A percentile compares a stretch with the other conserved stretches of the same genome.
phyloP scores from a whole-genome alignment of 2,797 vertebrate species.

The Masticophis lateralis region DNA sequence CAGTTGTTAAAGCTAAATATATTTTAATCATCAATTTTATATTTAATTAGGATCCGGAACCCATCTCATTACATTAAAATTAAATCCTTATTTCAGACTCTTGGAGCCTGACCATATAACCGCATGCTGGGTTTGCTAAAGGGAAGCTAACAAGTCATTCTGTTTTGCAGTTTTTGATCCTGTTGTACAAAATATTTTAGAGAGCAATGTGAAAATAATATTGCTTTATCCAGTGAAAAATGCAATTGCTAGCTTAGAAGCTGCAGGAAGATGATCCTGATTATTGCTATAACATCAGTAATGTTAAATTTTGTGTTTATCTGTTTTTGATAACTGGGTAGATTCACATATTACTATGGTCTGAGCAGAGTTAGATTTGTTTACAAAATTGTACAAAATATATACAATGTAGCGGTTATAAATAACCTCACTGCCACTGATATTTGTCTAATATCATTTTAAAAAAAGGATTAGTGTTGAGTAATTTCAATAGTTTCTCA shows the following conservation, averaged over 20 bases:
- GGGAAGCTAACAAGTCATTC: constrained; percentile 10
- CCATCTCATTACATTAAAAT: constrained; percentile 49
- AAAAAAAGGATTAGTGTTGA: background rate
- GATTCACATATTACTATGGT: background rate
- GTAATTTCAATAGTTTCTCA: background rate
- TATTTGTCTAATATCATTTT: background rate
- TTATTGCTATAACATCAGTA: background rate
- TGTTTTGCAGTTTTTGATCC: constrained; percentile 10
- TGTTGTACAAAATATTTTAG: background rate
- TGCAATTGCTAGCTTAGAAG: background rate
- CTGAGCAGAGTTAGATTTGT: background rate
- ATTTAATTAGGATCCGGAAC: constrained; percentile 44
- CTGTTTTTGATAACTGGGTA: background rate
- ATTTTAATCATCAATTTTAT: constrained; percentile 49
- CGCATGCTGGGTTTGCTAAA: constrained; percentile 12
- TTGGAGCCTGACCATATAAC: constrained; percentile 31
- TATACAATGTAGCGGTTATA: background rate
- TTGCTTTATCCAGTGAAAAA: background rate
- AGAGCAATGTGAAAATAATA: background rate
- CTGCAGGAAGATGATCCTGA: background rate
- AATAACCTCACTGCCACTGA: background rate
- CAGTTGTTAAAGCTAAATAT: constrained; percentile 48
- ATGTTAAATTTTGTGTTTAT: constrained; percentile 2
- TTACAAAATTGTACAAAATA: background rate
- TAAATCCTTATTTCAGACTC: constrained; percentile 44